Conservation (phyloP, 2,113 vertebrate species). For the Solea solea region DNA sequence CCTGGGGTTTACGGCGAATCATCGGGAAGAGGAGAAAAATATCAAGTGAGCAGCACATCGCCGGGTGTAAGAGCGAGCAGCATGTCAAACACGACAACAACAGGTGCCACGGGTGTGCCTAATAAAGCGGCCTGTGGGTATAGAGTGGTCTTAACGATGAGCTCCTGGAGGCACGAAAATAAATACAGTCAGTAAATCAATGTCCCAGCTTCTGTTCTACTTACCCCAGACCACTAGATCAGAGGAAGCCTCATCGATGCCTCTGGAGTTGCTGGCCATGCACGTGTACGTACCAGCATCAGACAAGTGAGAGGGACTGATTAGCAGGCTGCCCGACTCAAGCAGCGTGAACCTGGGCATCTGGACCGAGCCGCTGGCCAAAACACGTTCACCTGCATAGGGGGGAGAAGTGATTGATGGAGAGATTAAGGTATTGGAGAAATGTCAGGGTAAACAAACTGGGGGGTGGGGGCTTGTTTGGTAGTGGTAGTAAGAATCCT, state of each 20-base stretch:
- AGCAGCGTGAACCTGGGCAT: constrained; percentile 93
- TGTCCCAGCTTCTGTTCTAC: constrained; percentile 30
- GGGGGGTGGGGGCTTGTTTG: constrained; percentile 35
- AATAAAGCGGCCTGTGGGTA: too few relatives aligned
- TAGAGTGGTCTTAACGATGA: too few relatives aligned
- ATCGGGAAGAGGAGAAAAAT: too few relatives aligned
- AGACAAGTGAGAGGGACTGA: constrained; percentile 90
- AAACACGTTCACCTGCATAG: constrained; percentile 88
- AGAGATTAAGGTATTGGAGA: constrained; percentile 55
- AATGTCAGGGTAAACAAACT: constrained; percentile 62
- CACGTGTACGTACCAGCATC: constrained; percentile 94
- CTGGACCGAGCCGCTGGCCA: constrained; percentile 97
- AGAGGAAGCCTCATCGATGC: constrained; percentile 91
- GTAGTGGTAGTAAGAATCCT: constrained; percentile 29
- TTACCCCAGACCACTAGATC: constrained; percentile 96
- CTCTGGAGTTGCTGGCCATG: constrained; percentile 95
- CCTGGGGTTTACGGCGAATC: too few relatives aligned
- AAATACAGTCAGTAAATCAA: background rate
- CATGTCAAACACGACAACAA: too few relatives aligned
- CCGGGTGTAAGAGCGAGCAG: too few relatives aligned
- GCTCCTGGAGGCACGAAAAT: too few relatives aligned
- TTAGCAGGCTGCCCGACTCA: constrained; percentile 94
- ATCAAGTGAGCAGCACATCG: too few relatives aligned
- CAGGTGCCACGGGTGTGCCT: too few relatives aligned
- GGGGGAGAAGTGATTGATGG: constrained; percentile 46